phyloP scores from a whole-genome alignment of 2,113 vertebrate genomes.

The Ochotona curzoniae region DNA sequence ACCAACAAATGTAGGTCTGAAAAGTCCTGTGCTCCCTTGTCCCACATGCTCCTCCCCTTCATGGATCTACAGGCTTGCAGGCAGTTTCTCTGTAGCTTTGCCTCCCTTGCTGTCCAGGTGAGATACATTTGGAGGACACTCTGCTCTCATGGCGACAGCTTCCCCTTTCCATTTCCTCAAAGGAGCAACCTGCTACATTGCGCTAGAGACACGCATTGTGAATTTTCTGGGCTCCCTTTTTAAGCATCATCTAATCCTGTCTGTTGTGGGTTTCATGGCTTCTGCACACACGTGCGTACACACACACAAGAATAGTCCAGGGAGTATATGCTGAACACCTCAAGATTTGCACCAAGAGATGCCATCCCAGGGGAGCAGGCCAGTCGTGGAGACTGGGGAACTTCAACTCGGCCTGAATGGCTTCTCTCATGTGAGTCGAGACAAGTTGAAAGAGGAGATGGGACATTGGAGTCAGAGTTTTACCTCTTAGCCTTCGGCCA shows the following conservation, averaged over 20 bases:
- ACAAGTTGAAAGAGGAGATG: background rate
- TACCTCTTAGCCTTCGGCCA: background rate
- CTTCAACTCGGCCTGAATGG: background rate
- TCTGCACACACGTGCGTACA: background rate
- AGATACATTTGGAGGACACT: background rate
- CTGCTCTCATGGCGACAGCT: background rate
- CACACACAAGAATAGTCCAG: background rate
- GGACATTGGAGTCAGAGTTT: background rate
- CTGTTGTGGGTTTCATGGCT: background rate
- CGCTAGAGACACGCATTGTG: background rate
- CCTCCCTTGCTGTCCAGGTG: background rate
- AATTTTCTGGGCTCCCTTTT: background rate
- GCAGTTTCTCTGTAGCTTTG: background rate
- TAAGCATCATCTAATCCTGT: background rate
- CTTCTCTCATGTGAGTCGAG: background rate
- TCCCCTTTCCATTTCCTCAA: background rate
- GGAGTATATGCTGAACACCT: background rate
- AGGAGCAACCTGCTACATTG: background rate
- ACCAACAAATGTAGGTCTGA: background rate
- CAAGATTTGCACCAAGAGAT: background rate
- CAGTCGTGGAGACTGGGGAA: background rate
- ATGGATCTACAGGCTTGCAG: background rate
- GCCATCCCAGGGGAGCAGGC: background rate
- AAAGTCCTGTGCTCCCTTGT: background rate
- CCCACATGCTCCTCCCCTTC: rapidly evolving